Conservation (phyloP, 2,113 vertebrate species). For the Nestor notabilis region DNA sequence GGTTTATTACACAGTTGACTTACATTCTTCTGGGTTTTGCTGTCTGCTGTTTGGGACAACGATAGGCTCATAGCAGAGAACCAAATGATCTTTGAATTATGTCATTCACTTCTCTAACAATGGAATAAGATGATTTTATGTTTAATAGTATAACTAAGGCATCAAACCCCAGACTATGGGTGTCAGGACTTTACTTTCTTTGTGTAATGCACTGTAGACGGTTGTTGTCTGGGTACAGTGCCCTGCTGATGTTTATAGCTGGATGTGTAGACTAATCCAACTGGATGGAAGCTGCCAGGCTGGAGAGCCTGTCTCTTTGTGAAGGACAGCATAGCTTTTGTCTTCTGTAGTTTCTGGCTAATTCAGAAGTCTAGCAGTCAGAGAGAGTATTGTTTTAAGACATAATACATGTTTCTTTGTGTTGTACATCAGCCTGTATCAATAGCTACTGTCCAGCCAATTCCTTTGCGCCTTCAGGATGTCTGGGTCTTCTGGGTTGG, state of each 20-base stretch:
- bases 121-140: background rate
- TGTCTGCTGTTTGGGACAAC: background rate
- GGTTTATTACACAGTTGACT: accelerated
- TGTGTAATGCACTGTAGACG: too few relatives aligned
- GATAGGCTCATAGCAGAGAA: background rate
- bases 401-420: background rate
- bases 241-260: accelerated
- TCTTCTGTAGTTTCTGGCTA: background rate
- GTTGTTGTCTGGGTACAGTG: background rate
- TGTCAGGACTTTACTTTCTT: background rate
- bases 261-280: background rate
- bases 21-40: background rate
- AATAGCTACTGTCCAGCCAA: background rate
- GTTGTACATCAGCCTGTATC: slow-evolving; percentile 13
- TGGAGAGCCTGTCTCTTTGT: background rate
- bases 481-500: background rate
- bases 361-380: background rate
- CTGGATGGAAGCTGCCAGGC: background rate
- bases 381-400: background rate
- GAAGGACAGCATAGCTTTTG: background rate
- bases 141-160: background rate
- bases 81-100: background rate
- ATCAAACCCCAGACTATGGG: background rate
- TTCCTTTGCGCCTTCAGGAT: background rate
- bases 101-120: background rate